phyloP scores from a whole-genome alignment of 2,888 invertebrate genomes.

The Clitarchus hookeri region DNA sequence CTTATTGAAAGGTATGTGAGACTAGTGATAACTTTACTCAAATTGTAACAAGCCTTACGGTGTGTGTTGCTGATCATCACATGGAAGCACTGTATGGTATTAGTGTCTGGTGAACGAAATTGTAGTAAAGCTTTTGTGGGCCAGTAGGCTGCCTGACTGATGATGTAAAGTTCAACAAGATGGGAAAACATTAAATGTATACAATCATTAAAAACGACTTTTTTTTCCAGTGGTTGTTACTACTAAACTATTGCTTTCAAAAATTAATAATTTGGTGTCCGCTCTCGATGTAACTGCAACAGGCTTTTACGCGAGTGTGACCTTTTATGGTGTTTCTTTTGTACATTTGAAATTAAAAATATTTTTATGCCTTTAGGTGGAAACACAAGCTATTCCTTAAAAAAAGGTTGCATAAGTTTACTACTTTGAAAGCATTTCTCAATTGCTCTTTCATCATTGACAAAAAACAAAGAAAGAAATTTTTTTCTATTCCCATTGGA shows the following conservation, averaged over 20 bases:
- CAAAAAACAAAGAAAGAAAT: too few species aligned
- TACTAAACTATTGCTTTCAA: too few species aligned
- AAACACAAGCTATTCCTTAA: not conserved
- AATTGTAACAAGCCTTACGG: not conserved
- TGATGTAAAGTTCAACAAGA: not conserved
- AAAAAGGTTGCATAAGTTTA: too few species aligned
- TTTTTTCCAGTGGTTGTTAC: too few species aligned
- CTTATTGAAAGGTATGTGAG: slow-evolving; percentile 30
- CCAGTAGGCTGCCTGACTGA: not conserved
- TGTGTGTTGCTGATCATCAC: not conserved
- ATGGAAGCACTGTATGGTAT: not conserved
- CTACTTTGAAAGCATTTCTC: too few species aligned
- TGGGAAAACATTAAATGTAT: not conserved
- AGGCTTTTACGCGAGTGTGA: too few species aligned
- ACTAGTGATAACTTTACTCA: not conserved
- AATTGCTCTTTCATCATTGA: too few species aligned
- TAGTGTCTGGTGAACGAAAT: not conserved
- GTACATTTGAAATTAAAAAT: not conserved
- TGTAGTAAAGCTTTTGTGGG: not conserved
- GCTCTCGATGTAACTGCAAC: too few species aligned
- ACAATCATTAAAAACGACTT: too few species aligned
- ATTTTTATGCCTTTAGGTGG: not conserved
- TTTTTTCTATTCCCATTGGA: too few species aligned
- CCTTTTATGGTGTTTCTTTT: too few species aligned
- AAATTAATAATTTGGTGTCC: too few species aligned